Evolutionary conservation across 2,113 vertebrate species (phyloP).

Genomic region (Pelecanoides urinatrix): DNA sequence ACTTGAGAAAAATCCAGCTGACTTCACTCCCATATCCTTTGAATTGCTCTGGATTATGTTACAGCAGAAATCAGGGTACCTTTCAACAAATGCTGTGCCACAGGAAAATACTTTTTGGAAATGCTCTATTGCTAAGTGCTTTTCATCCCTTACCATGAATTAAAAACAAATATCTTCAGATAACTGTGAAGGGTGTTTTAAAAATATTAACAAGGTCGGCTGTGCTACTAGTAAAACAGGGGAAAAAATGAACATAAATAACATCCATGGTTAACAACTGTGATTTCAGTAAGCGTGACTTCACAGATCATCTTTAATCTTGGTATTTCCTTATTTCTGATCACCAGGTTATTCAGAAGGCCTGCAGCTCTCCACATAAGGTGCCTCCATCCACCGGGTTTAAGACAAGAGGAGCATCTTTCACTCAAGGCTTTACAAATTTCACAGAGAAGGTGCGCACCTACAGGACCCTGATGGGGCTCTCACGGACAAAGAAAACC

Average conservation of each 20-base stretch:
- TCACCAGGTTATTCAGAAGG: neutral
- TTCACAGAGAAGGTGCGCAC: neutral
- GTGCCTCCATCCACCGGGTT: neutral
- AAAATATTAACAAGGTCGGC: neutral
- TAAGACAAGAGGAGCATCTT: neutral
- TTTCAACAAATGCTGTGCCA: neutral
- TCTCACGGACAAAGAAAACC: too few species aligned
- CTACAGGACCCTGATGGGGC: neutral
- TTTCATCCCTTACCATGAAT: neutral
- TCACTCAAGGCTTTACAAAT: neutral
- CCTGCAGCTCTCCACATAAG: neutral
- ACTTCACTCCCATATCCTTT: neutral
- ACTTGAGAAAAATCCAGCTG: neutral
- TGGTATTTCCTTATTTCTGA: neutral
- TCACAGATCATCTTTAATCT: neutral
- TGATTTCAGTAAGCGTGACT: neutral
- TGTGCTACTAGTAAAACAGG: neutral
- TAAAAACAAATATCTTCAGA: neutral
- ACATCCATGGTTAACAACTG: neutral
- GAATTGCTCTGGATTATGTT: neutral
- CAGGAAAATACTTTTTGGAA: neutral
- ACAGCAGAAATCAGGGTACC: neutral
- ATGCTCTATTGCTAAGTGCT: neutral
- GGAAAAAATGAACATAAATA: fast-evolving
- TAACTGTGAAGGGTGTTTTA: neutral